These are phyloP conservation scores for Mesorhabditis sp. DNA, from an alignment of 2,888 invertebrate genomes.

Conservation along the genomic window DNA sequence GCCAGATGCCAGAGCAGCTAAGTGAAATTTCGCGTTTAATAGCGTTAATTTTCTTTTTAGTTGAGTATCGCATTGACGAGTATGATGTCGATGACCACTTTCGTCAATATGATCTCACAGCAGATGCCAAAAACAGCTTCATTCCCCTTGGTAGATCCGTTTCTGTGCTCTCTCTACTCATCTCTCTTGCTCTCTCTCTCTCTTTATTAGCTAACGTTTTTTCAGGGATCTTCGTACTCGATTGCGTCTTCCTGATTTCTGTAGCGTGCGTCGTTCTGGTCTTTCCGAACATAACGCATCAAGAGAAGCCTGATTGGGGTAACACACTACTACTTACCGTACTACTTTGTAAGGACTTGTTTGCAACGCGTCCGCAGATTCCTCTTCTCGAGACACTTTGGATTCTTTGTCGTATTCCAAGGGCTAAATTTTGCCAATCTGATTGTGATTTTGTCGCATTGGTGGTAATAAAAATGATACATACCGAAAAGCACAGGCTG, in stretches of 20 bases:
- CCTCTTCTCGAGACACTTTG: too few species aligned
- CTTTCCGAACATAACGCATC: background rate
- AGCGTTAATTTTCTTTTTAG: too few species aligned
- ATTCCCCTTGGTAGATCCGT: background rate
- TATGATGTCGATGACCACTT: constrained; percentile 2
- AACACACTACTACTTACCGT: background rate
- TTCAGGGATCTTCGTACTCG: background rate
- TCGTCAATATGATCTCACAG: background rate
- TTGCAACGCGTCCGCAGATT: too few species aligned
- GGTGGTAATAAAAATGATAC: too few species aligned
- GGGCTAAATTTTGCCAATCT: background rate
- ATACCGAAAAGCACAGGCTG: too few species aligned
- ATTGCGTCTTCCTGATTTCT: background rate
- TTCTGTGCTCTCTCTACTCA: background rate
- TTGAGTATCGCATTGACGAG: background rate
- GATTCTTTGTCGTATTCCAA: background rate
- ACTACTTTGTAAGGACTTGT: too few species aligned
- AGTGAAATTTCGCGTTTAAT: too few species aligned
- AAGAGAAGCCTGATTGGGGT: background rate
- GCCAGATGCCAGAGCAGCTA: too few species aligned
- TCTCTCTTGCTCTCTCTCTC: background rate
- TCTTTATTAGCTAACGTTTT: too few species aligned
- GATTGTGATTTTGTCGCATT: background rate
- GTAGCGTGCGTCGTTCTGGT: background rate
- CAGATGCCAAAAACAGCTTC: background rate